Base-by-base conservation (phyloP, 2,797 vertebrate species). In the Octomys mimax region DNA sequence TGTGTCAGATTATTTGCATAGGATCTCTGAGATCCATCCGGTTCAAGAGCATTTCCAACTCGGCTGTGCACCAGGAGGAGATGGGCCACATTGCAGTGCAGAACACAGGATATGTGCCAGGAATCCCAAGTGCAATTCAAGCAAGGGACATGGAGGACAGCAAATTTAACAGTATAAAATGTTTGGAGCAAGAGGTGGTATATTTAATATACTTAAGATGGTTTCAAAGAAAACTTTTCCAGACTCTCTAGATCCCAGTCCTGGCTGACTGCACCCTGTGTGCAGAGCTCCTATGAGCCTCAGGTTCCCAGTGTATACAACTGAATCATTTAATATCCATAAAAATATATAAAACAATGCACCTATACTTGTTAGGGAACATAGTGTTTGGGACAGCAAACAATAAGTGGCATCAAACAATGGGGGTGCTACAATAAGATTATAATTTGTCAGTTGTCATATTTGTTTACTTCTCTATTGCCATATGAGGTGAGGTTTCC, bases 311-410 rank as follows among this genome's bases (percentile, higher is more conserved):
- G 14, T 16, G 42, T 49, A 77, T 31, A 49, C 24, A 49, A 77
- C 39, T 88, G 19, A 66, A 57, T 84, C 26, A 80, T 18, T 59
- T 84, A 83, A 46, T 83, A 91, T 64, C 83, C 87, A 5, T 80
- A 75, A 61, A 87, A 83, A 94, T 59, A 83, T 36, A 66, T 68
- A 79, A 14, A 87, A 79, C 39, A 54, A 6, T 73, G 0, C 19
- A 64, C 18, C 39, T 82, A 77, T 85, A 61, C 91, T 79, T 64
- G 9, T 79, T 68, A 96, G 64, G 88, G 54, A 89, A 93, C 75
- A 86, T 14, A 46, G 52, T 64, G 6, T 57, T 85, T 87, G 52
- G 75, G 59, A 81, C 75, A 70, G 57, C 75, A 81, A 19, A 59
- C 31, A 26, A 22, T 61, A 62, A 68, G 24, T 91, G 42, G 18